Base-by-base conservation (phyloP, 23 tunicate genomes). In the Trididemnum nubilum region DNA sequence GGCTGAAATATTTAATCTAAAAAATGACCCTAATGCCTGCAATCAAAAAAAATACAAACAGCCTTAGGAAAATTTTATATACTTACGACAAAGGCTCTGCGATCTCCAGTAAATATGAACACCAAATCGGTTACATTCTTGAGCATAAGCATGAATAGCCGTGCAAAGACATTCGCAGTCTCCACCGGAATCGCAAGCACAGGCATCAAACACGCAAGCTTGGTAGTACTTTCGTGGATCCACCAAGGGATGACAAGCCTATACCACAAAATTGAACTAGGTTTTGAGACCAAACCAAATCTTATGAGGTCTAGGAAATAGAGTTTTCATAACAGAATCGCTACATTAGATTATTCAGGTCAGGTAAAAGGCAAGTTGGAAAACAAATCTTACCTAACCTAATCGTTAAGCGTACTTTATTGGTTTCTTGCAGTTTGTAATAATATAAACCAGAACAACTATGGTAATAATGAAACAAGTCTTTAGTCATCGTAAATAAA, bases 41-140 rank as follows among this genome's bases (percentile, higher is more conserved):
- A n/a, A n/a, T n/a, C n/a, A n/a, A n/a, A n/a, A n/a, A n/a, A n/a
- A n/a, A n/a, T n/a, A n/a, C n/a, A n/a, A n/a, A n/a, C n/a, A n/a
- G n/a, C n/a, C n/a, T n/a, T n/a, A n/a, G n/a, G n/a, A n/a, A n/a
- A n/a, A n/a, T n/a, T n/a, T n/a, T n/a, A n/a, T 44, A 9, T 44
- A 87, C 98, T 87, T 83, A 93, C 98, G 99, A 76, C 99, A 96
- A 50, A 96, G 78, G 31, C 84, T 74, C 58, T 96, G 99, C 1
- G 97, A 91, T 85, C 99, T 81, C 99, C 99, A 96, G 82, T 91
- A 96, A 40, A 96, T 87, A 77, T 96, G 97, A 26, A 96, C 99
- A 37, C 99, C 99, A 72, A 76, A 80, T 79, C 99, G 87, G 85
- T 96, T 96, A 81, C 99, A 96, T 61, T 96, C 93, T 74, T 93